Evolutionary conservation across 2,113 vertebrate genomes (phyloP).

Genomic region (Halcyon malimbica): DNA sequence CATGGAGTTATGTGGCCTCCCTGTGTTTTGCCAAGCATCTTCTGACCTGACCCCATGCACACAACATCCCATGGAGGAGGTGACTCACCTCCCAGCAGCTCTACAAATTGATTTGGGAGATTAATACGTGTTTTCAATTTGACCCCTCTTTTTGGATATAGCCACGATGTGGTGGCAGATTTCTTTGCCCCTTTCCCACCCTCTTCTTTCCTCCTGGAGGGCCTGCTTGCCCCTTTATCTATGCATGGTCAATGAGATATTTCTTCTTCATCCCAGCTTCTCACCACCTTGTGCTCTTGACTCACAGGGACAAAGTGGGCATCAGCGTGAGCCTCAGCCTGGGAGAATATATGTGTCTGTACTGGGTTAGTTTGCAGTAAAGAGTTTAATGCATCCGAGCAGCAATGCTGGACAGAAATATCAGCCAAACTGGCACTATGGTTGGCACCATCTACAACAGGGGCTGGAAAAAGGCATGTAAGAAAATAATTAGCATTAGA

Average conservation of each 20-base stretch:
- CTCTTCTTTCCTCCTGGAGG: neutral
- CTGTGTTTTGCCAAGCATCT: neutral
- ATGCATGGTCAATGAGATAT: accelerated
- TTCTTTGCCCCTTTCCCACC: neutral
- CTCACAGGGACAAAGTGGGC: neutral
- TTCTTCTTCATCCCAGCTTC: neutral
- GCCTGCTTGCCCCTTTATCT: neutral
- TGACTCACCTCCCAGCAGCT: neutral
- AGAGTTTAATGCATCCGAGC: conserved; percentile 2
- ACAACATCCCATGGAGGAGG: neutral
- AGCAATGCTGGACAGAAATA: neutral
- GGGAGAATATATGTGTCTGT: neutral
- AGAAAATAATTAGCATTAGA: neutral
- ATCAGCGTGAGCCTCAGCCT: neutral
- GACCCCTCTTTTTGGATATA: neutral
- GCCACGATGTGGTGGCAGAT: neutral
- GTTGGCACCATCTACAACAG: neutral
- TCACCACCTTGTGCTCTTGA: neutral
- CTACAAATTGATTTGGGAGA: accelerated
- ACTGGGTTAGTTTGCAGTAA: neutral
- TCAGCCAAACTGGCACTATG: neutral
- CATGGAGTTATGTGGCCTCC: neutral
- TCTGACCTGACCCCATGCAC: neutral
- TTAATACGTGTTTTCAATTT: neutral
- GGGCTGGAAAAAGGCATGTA: neutral